Base-by-base conservation (phyloP, 2,113 vertebrate genomes). In the Etia nguti region DNA sequence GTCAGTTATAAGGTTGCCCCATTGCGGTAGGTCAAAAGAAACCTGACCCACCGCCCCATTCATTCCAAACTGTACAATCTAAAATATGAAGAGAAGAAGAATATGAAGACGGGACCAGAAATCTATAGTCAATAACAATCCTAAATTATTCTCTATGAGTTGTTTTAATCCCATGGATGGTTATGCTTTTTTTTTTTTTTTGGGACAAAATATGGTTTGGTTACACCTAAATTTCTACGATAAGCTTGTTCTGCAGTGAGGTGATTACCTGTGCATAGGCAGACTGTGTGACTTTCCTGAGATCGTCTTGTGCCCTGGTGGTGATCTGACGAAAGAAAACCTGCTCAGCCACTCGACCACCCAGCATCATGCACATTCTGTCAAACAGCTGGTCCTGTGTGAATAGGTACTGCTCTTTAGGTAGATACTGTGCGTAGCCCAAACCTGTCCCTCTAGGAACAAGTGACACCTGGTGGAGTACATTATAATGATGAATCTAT, bases 21-120 rank as follows among this genome's bases (percentile, higher is more conserved):
- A 97, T 10, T 97, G 97, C 5, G 97, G 98, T 16, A 98, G 96
- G 87, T 99, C 97, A 77, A 99, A 99, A 70, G 98, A 99, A 89
- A 99, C 96, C 92, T 98, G 98, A 18, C 99, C 99, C 43, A 99
- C 97, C 80, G 97, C 98, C 46, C 98, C 96, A 79, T 97, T 99
- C 98, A 99, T 99, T 60, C 99, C 99, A 92, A 99, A 99, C 94
- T 99, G 97, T 60, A 99, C 97, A 79, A 99, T 97, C 98, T 94
- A 20, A 90, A 85, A 70, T 22, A 82, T 22, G 31, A 82, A 75
- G 36, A 77, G 48, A 80, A 48, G 34, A 68, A 38, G 20, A 68
- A 68, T 38, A 68, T 41, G 2, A 55, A 77, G 22, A 75, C 13
- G 20, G 15, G 68, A 15, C 9, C 13, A 48, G 52, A 82, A 31